These are phyloP conservation scores for Cairina moschata DNA, from an alignment of 2,113 vertebrate genomes.

Conservation along the genomic window DNA sequence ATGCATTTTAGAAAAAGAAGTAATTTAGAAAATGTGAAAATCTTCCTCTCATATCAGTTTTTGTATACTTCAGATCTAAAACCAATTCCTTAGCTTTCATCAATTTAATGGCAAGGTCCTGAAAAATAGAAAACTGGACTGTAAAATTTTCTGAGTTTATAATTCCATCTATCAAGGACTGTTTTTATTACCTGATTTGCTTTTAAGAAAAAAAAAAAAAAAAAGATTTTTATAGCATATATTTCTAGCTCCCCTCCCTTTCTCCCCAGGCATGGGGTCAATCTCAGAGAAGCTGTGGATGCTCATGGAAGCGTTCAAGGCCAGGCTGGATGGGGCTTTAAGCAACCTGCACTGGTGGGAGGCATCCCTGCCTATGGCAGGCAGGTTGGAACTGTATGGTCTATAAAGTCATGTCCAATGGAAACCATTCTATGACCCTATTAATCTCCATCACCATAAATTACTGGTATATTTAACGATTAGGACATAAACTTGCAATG, in stretches of 20 bases:
- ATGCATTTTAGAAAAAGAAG: not conserved
- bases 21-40: not conserved
- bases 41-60: not conserved
- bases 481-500: not conserved
- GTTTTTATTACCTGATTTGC: not conserved
- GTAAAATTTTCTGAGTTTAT: not conserved
- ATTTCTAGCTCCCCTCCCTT: not conserved
- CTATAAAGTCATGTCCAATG: not conserved
- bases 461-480: not conserved
- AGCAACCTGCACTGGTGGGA: not conserved
- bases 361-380: not conserved
- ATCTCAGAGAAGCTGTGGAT: not conserved
- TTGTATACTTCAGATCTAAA: not conserved
- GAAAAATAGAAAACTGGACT: not conserved
- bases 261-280: not conserved
- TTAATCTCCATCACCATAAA: not conserved
- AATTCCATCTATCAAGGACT: not conserved
- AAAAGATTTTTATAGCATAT: accelerated
- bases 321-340: too few species aligned
- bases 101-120: not conserved
- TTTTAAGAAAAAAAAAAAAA: not conserved
- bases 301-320: not conserved
- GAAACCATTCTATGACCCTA: not conserved
- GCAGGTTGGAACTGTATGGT: not conserved
- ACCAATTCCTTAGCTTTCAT: not conserved